phyloP scores from a whole-genome alignment of 2,113 vertebrate species.

The Heteronetta atricapilla region DNA sequence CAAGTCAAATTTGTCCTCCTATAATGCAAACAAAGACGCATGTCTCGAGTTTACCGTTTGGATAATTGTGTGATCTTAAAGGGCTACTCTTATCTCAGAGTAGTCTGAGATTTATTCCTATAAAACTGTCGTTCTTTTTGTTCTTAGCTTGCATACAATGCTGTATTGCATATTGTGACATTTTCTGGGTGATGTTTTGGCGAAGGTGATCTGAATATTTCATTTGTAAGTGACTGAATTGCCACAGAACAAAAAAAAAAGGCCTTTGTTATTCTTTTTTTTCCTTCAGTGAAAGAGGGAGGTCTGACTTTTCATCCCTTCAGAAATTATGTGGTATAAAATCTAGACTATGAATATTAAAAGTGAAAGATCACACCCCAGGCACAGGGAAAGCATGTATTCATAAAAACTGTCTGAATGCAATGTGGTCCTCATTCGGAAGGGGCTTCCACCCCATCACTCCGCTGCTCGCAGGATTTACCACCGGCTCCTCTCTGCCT shows the following conservation, averaged over 20 bases:
- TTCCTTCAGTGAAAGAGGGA: constrained; percentile 2
- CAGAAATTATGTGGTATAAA: not conserved
- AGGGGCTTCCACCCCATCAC: constrained; percentile 25
- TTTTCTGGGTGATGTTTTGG: constrained; percentile 4
- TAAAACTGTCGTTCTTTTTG: not conserved
- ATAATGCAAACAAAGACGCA: constrained; percentile 9
- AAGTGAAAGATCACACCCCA: constrained; percentile 15
- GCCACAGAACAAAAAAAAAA: not conserved
- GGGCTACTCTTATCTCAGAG: not conserved
- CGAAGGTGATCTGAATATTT: constrained; percentile 35
- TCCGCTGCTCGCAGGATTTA: constrained; percentile 21
- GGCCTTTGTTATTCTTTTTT: constrained; percentile 63
- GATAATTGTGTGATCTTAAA: constrained; percentile 13
- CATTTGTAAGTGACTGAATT: not conserved
- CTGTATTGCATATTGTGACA: not conserved
- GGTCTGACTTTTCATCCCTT: not conserved
- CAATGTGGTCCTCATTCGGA: constrained; percentile 35
- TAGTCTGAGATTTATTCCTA: constrained; percentile 12
- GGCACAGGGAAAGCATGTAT: not conserved
- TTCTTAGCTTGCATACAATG: not conserved
- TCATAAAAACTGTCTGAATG: constrained; percentile 9
- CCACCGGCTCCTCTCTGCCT: constrained; percentile 37
- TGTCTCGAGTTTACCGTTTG: not conserved
- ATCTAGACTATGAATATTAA: constrained; percentile 9
- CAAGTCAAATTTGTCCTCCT: not conserved